Conservation (phyloP, 2,113 vertebrate genomes). For the Sardina pilchardus region DNA sequence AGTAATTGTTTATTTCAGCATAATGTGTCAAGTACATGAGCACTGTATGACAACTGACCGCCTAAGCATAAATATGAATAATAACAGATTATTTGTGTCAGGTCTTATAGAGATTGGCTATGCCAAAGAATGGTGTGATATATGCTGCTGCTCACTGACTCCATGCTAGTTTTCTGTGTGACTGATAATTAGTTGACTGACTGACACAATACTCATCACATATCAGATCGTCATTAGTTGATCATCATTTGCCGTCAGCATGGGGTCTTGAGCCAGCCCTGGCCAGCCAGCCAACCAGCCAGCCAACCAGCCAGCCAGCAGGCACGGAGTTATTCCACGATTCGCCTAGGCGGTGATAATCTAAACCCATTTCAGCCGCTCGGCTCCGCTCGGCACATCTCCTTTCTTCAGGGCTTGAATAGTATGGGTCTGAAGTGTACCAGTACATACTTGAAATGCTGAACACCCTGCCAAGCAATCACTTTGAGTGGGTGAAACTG, state of each 20-base stretch:
- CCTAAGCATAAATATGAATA: too few species aligned
- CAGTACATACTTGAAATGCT: neutral
- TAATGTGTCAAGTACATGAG: too few species aligned
- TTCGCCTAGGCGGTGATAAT: neutral
- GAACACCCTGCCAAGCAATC: conserved; percentile 12
- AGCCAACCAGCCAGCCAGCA: neutral
- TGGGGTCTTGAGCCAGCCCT: neutral
- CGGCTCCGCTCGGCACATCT: neutral
- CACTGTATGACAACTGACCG: too few species aligned
- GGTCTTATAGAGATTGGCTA: neutral
- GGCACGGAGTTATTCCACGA: neutral
- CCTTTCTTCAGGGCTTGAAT: neutral
- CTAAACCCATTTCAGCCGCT: neutral
- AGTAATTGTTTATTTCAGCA: too few species aligned
- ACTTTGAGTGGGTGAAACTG: conserved; percentile 17
- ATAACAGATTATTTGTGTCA: too few species aligned
- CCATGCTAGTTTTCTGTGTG: neutral
- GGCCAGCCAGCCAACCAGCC: neutral
- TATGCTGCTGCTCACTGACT: neutral
- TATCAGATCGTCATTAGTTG: neutral
- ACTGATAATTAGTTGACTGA: neutral
- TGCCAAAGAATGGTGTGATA: neutral
- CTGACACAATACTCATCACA: neutral
- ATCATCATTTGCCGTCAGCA: neutral
- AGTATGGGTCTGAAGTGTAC: neutral